A percentile compares a stretch with the other conserved stretches of the same genome.
Evolutionary conservation across 2,113 vertebrate species (phyloP).

Genomic region (Xenopus borealis): DNA sequence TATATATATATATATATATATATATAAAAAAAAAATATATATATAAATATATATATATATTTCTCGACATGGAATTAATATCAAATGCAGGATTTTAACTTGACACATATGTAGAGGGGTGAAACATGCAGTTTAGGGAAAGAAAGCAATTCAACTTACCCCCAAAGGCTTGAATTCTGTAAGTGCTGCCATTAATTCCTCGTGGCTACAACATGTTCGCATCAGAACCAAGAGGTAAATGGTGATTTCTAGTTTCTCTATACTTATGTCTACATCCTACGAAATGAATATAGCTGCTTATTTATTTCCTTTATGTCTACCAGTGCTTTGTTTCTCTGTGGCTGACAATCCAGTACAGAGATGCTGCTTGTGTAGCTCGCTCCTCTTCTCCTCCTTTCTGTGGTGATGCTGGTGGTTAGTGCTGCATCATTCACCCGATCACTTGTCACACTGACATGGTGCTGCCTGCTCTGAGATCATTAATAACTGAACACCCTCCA

Average conservation of each 20-base stretch:
- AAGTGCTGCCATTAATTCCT: slow-evolving; percentile 51
- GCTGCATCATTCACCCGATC: slow-evolving; percentile 72
- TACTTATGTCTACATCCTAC: slow-evolving; percentile 50
- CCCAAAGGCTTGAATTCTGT: slow-evolving; percentile 52
- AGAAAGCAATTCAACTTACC: slow-evolving; percentile 62
- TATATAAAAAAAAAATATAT: no score
- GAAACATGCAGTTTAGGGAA: not conserved
- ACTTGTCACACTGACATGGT: slow-evolving; percentile 77
- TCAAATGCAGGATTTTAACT: no score
- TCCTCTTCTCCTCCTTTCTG: slow-evolving; percentile 64
- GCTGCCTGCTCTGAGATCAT: slow-evolving; percentile 82
- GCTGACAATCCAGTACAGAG: slow-evolving; percentile 61
- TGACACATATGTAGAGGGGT: not conserved
- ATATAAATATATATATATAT: no score
- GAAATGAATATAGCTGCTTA: slow-evolving; percentile 46
- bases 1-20: no score
- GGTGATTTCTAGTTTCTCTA: slow-evolving; percentile 22
- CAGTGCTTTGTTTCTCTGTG: slow-evolving; percentile 56
- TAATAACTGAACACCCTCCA: slow-evolving; percentile 73
- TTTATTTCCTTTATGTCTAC: slow-evolving; percentile 55
- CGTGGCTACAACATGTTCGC: slow-evolving; percentile 56
- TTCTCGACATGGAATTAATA: no score
- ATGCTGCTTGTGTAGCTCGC: slow-evolving; percentile 59
- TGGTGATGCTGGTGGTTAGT: slow-evolving; percentile 66
- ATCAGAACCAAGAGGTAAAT: slow-evolving; percentile 50